Percentiles rank a stretch among this genome's conserved stretches.
Conservation (phyloP, 2,797 vertebrate species). For the Etheostoma nigrum region DNA sequence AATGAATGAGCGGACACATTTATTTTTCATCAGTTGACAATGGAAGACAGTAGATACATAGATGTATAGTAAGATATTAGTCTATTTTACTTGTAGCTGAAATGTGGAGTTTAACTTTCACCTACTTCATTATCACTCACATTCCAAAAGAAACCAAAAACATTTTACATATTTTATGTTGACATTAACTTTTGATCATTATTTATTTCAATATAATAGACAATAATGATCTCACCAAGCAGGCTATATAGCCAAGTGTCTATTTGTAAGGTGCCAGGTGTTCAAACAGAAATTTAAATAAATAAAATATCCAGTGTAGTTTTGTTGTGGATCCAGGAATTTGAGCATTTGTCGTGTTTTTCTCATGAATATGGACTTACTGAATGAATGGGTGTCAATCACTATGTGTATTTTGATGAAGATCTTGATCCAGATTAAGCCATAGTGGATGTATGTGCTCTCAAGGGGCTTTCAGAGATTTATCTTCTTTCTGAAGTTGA, state of each 20-base stretch:
- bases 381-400: constrained; percentile 1
- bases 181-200: no score
- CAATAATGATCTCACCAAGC: not conserved
- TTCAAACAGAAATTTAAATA: constrained; percentile 1
- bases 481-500: constrained; percentile 24
- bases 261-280: not conserved
- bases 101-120: not conserved
- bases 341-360: not conserved
- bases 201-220: not conserved
- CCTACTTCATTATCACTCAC: not conserved
- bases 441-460: not conserved
- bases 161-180: not conserved
- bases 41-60: constrained; percentile 2
- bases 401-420: constrained; percentile 15
- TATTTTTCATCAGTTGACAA: constrained; percentile 10
- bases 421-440: constrained; percentile 43
- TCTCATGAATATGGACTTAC: not conserved
- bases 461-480: constrained; percentile 15
- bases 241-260: not conserved
- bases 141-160: not conserved
- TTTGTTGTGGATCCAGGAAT: not conserved
- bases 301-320: not conserved
- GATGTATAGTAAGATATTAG: not conserved
- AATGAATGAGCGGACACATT: constrained; percentile 32
- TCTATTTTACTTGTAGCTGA: not conserved